Base-by-base conservation (phyloP, 1,140 invertebrate species). In the Micrasema minimum region DNA sequence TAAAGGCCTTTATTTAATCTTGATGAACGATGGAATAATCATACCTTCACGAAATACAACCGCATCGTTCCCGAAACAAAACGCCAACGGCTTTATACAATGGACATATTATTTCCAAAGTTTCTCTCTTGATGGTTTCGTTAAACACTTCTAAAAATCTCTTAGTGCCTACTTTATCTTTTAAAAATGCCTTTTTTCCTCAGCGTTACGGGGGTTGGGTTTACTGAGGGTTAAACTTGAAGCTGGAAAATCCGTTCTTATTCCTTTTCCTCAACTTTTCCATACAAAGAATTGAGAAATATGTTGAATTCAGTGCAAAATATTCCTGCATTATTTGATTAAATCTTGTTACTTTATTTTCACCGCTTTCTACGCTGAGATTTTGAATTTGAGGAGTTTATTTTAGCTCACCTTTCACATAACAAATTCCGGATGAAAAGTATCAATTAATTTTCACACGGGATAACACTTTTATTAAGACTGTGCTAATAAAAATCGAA, bases 111-210 rank as follows among this genome's bases (percentile, higher is more conserved):
- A 31, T 31, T 66, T 23, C 14, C 5, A 51, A 51, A 66, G 48
- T 66, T 59, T 66, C 31, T 46, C 45, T 46, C 12, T 23, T 26
- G 45, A 26, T 35, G 11, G 31, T 11, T 10, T 51, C 48, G 64
- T 38, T 66, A 66, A 66, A 66, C 64, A 51, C 64, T 51, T 22
- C 26, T 16, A 23, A 66, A 18, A 66, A 66, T 66, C 64, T 53
- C 45, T 66, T 37, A 66, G 64, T 38, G 43, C 26, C 64, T 23
- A 9, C 16, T 51, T 66, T 66, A 66, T 66, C 64, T 53, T 35
- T 22, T 12, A 38, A 38, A 50, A 22, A 48, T 18, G 26, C 38
- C 41, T 22, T 43, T 43, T 62, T 38, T 62, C 26, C 18, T 45
- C 26, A 7, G 7, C 26, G 26, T 31, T 31, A 31, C 26, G 26